These are phyloP conservation scores for Gasterosteus aculeatus DNA, from an alignment of 2,113 vertebrate genomes.

Conservation along the genomic window DNA sequence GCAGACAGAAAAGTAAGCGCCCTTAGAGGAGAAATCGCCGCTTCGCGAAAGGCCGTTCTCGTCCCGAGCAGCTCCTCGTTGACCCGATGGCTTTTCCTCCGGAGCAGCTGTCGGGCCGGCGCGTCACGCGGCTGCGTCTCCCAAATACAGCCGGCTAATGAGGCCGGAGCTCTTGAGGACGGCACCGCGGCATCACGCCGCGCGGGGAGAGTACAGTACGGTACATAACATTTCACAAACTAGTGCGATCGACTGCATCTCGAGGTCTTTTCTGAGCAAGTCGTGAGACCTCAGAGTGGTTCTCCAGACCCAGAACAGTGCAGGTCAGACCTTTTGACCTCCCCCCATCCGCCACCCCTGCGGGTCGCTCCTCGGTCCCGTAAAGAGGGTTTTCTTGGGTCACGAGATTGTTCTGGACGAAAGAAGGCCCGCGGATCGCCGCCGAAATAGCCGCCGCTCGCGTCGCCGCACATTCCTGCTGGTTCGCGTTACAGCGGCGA, in stretches of 20 bases:
- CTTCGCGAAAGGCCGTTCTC: too few species aligned
- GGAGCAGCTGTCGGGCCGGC: constrained; percentile 73
- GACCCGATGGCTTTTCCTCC: constrained; percentile 62
- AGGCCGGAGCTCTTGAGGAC: constrained; percentile 60
- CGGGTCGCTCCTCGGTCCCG: constrained; percentile 24
- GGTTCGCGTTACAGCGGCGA: constrained; percentile 67
- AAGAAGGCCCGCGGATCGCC: constrained; percentile 57
- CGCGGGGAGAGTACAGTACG: too few species aligned
- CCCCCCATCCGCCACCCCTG: background rate
- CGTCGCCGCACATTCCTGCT: constrained; percentile 60
- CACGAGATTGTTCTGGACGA: constrained; percentile 73
- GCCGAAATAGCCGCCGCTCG: constrained; percentile 22
- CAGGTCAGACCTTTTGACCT: constrained; percentile 49
- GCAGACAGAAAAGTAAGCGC: constrained; percentile 30
- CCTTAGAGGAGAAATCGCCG: constrained; percentile 33
- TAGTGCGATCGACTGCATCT: background rate
- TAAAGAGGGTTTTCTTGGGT: constrained; percentile 53
- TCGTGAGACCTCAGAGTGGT: background rate
- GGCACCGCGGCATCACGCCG: background rate
- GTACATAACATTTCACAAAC: background rate
- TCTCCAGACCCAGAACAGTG: background rate
- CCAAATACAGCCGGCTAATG: constrained; percentile 64
- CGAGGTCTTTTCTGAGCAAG: background rate
- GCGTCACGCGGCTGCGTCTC: constrained; percentile 65
- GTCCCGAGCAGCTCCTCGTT: constrained; percentile 20